Percentiles rank a stretch among this genome's conserved stretches.
phyloP scores from a whole-genome alignment of 1,140 invertebrate genomes.

The Oedothorax gibbosus region DNA sequence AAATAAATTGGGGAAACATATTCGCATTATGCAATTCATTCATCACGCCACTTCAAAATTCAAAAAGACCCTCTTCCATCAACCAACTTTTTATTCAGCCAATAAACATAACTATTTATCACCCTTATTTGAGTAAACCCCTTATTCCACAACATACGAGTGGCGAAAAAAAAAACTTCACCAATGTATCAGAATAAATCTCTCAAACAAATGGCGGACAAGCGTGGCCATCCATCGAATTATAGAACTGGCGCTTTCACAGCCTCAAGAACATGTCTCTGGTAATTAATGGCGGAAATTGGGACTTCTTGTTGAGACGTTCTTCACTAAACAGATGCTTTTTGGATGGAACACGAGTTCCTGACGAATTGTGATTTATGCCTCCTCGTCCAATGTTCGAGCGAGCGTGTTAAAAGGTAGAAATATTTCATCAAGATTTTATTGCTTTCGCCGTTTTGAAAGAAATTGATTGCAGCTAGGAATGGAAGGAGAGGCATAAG shows the following conservation, averaged over 20 bases:
- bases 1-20: too few relatives aligned
- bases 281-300: slow-evolving; percentile 45
- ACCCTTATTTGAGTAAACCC: slow-evolving; percentile 26
- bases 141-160: background rate
- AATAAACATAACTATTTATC: slow-evolving; percentile 19
- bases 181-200: slow-evolving; percentile 36
- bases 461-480: slow-evolving; percentile 44
- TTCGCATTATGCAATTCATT: too few relatives aligned
- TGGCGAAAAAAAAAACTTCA: background rate
- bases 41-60: too few relatives aligned
- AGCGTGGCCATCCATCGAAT: slow-evolving; percentile 10
- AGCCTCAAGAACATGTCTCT: slow-evolving; percentile 13
- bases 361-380: slow-evolving; percentile 49
- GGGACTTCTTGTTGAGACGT: background rate
- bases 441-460: slow-evolving; percentile 6
- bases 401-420: slow-evolving; percentile 33
- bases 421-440: slow-evolving; percentile 34
- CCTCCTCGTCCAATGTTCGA: slow-evolving; percentile 11
- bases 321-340: background rate
- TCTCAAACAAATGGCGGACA: slow-evolving; percentile 26
- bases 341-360: slow-evolving; percentile 9
- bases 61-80: too few relatives aligned
- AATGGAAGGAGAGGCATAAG: background rate
- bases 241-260: background rate
- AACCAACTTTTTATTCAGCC: too few relatives aligned